These are phyloP conservation scores for Acromyrmex heyeri DNA, from an alignment of 1,140 invertebrate genomes.

Conservation along the genomic window DNA sequence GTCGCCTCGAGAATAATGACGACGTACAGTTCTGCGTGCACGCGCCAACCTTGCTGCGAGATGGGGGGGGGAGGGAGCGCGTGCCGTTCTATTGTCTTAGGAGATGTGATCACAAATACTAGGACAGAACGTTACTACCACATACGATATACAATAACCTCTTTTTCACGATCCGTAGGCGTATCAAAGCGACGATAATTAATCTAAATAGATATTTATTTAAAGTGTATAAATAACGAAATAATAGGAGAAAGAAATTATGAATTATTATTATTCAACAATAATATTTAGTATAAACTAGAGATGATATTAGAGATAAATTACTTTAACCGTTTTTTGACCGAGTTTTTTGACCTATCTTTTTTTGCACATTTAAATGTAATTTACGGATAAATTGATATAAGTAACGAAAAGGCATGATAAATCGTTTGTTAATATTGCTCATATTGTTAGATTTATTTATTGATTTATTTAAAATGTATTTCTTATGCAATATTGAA, in stretches of 20 bases:
- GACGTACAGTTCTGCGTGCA: background rate
- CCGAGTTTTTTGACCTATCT: background rate
- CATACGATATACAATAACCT: background rate
- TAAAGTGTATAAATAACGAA: background rate
- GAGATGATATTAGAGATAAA: no score
- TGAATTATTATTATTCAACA: no score
- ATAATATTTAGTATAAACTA: no score
- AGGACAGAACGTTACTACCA: background rate
- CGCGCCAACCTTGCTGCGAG: background rate
- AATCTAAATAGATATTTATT: background rate
- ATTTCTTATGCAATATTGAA: background rate
- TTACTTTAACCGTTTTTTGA: no score
- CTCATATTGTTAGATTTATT: background rate
- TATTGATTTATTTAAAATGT: background rate
- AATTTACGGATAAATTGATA: background rate
- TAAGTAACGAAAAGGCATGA: background rate
- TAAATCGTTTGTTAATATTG: background rate
- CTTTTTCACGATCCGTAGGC: background rate
- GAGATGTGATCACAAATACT: background rate
- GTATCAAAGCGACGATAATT: background rate
- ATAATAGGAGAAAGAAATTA: background rate
- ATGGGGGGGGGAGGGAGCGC: background rate
- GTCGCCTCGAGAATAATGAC: background rate
- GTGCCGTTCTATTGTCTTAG: background rate
- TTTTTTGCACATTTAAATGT: background rate